phyloP scores from a whole-genome alignment of 2,113 vertebrate genomes.

The Choloepus hoffmanni region DNA sequence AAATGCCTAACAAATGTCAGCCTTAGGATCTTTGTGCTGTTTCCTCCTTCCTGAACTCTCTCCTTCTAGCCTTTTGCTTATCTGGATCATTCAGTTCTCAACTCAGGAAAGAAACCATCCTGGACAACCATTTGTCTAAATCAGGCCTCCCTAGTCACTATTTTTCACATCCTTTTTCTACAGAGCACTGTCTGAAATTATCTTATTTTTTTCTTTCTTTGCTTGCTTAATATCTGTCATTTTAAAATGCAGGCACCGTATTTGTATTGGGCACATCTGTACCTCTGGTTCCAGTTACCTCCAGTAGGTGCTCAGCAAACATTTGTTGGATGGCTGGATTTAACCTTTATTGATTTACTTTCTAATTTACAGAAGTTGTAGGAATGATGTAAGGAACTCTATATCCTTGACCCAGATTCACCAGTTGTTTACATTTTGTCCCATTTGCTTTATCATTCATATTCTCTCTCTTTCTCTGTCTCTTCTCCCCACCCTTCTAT shows the following conservation, averaged over 20 bases:
- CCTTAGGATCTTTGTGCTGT: neutral
- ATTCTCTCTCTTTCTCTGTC: neutral
- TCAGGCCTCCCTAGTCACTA: neutral
- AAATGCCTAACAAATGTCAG: neutral
- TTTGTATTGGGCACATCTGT: accelerated
- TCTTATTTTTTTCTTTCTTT: neutral
- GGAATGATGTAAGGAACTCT: neutral
- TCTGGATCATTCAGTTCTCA: too few relatives aligned
- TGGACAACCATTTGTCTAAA: neutral
- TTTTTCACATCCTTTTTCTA: neutral
- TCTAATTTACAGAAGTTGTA: neutral
- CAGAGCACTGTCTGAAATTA: neutral
- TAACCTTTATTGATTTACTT: neutral
- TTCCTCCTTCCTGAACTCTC: neutral
- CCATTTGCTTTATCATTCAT: neutral
- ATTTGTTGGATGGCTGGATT: neutral
- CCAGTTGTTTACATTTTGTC: neutral
- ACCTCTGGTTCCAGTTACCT: neutral
- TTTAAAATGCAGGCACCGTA: accelerated
- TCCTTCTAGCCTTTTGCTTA: neutral
- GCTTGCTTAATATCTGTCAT: neutral
- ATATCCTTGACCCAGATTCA: neutral
- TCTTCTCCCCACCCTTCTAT: too few relatives aligned
- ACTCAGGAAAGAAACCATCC: neutral
- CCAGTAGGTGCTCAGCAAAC: neutral